These are phyloP conservation scores for Drosophila sp. DNA, from an alignment of 1,140 invertebrate species.

Conservation along the genomic window DNA sequence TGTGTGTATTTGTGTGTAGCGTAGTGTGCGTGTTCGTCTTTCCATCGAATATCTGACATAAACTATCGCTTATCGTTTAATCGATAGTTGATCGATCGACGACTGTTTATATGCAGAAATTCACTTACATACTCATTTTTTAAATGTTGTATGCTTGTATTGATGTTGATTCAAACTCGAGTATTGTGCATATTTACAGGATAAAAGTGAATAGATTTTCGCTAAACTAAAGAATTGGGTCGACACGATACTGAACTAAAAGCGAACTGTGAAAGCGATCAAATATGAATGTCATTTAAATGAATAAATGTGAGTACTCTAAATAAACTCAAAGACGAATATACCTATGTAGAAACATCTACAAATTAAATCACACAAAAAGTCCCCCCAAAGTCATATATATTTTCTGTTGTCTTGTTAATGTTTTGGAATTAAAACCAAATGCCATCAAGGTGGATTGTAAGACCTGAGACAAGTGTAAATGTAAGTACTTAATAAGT, in stretches of 20 bases:
- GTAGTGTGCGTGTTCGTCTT: slow-evolving; percentile 8
- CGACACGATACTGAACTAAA: slow-evolving; percentile 7
- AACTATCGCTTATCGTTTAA: slow-evolving; percentile 2
- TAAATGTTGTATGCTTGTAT: neutral
- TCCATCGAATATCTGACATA: neutral
- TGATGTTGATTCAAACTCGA: neutral
- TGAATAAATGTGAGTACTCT: slow-evolving; percentile 14
- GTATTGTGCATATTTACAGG: slow-evolving; percentile 35
- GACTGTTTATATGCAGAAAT: slow-evolving; percentile 3
- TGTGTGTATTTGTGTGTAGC: slow-evolving; percentile 16
- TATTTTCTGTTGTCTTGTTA: neutral
- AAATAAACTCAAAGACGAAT: neutral
- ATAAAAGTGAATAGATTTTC: neutral
- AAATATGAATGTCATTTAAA: slow-evolving; percentile 1
- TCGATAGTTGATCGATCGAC: neutral
- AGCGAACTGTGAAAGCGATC: slow-evolving; percentile 11
- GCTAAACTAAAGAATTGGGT: slow-evolving; percentile 5
- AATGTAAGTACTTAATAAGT: slow-evolving; percentile 44
- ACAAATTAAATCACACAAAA: neutral
- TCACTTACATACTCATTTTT: neutral
- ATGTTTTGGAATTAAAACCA: neutral
- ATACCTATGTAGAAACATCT: neutral
- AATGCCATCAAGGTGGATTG: neutral
- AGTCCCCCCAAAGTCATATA: neutral
- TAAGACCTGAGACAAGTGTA: slow-evolving; percentile 25